Evolutionary conservation across 2,888 invertebrate genomes (phyloP).

Genomic region (Meteorus colon): DNA sequence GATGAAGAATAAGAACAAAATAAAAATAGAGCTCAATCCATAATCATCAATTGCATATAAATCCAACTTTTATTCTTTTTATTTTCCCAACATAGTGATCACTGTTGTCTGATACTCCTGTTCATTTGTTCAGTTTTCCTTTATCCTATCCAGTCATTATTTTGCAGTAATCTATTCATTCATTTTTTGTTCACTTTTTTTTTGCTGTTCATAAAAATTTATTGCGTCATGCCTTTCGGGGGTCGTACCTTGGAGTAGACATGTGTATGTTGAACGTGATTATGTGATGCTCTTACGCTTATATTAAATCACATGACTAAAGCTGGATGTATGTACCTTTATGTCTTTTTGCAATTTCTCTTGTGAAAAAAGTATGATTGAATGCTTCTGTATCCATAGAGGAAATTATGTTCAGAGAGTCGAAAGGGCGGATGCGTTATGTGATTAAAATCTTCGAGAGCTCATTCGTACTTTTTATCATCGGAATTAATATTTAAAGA

Average conservation of each 20-base stretch:
- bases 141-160: background rate
- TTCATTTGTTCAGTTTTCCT: background rate
- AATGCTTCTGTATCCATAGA: too few species aligned
- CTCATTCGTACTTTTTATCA: too few species aligned
- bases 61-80: background rate
- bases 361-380: too few species aligned
- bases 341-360: too few species aligned
- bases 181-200: background rate
- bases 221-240: conserved; percentile 52
- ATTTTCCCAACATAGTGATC: conserved; percentile 1
- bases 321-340: too few species aligned
- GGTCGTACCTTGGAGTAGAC: conserved; percentile 59
- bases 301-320: background rate
- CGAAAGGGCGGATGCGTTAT: too few species aligned
- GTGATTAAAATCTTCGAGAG: too few species aligned
- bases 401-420: too few species aligned
- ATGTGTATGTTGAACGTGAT: conserved; percentile 54
- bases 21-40: background rate
- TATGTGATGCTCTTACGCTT: conserved; percentile 44
- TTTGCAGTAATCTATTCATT: background rate
- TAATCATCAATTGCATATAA: conserved; percentile 11
- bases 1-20: conserved; percentile 30
- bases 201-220: background rate
- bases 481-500: too few species aligned
- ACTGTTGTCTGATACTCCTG: background rate